phyloP scores from a whole-genome alignment of 2,113 vertebrate species.

The Zosterops japonicus region DNA sequence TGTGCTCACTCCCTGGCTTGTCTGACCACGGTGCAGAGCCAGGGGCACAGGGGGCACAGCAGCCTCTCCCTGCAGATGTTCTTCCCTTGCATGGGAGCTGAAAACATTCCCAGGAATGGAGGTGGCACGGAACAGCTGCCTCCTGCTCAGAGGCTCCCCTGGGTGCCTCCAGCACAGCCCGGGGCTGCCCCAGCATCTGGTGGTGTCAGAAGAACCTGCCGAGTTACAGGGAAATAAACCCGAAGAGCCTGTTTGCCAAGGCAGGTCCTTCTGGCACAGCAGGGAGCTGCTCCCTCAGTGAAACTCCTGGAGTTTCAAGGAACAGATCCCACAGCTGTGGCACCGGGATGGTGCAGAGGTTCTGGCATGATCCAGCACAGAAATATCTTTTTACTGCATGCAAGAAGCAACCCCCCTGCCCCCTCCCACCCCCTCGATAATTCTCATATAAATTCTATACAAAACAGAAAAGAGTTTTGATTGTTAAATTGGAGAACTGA shows the following conservation, averaged over 20 bases:
- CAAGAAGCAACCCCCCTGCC: not conserved
- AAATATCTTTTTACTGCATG: not conserved
- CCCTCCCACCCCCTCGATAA: not conserved
- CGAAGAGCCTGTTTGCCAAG: not conserved
- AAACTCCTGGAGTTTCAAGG: not conserved
- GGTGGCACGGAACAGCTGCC: not conserved
- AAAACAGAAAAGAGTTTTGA: not conserved
- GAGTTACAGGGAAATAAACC: not conserved
- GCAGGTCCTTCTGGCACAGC: not conserved
- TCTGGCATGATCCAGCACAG: not conserved
- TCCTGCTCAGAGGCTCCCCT: not conserved
- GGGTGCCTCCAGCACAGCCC: not conserved
- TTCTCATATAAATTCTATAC: not conserved
- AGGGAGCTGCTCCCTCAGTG: not conserved
- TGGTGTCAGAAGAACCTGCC: not conserved
- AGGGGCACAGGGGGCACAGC: accelerated
- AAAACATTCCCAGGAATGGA: accelerated
- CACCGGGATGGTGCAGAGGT: not conserved
- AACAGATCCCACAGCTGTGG: not conserved
- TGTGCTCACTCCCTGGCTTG: accelerated
- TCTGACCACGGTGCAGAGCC: accelerated
- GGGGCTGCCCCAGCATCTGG: not conserved
- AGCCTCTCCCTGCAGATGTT: not conserved
- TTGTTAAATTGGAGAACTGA: not conserved
- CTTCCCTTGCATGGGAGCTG: accelerated